Base-by-base conservation (phyloP, 1,140 invertebrate species). In the Drosophila takahashii region DNA sequence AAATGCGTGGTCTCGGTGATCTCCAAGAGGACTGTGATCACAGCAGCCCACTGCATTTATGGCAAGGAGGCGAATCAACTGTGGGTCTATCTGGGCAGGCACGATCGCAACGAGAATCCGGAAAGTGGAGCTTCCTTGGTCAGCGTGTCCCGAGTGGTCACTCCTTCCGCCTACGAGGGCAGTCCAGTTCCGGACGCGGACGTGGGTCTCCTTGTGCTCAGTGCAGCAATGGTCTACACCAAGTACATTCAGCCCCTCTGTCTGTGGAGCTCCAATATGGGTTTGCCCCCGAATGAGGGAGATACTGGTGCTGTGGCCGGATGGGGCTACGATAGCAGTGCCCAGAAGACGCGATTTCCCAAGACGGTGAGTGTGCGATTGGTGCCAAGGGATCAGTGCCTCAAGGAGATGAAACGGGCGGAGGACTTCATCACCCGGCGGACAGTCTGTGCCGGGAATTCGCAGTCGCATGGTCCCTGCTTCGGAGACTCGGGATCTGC, bases 11-110 rank as follows among this genome's bases (percentile, higher is more conserved):
- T 18, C 0, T 57, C 58, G 15, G 58, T 61, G 5, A 39, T 61
- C 51, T 61, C 58, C 8, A 61, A 61, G 4, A 26, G 58, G 4
- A 61, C 58, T 3, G 58, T 61, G 11, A 61, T 61, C 16, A 61
- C 58, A 4, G 58, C 58, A 0, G 58, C 58, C 4, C 58, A 61
- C 52, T 61, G 58, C 34, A 61, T 57, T 22, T 39, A 57, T 13
- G 58, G 16, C 8, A 61, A 39, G 15, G 9, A 15, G 2, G 22
- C 58, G 22, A 22, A 22, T 26, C 34, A 29, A 8, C 34, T 61
- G 8, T 58, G 59, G 59, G 59, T 61, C 5, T 41, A 57, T 15
- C 26, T 61, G 34, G 58, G 58, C 6, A 26, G 52, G 13, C 58
- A 61, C 13, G 58, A 61, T 27, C 59, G 59, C 34, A 18, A 11